phyloP scores from a whole-genome alignment of 2,797 vertebrate species.

The Peromyscus melanophrys region DNA sequence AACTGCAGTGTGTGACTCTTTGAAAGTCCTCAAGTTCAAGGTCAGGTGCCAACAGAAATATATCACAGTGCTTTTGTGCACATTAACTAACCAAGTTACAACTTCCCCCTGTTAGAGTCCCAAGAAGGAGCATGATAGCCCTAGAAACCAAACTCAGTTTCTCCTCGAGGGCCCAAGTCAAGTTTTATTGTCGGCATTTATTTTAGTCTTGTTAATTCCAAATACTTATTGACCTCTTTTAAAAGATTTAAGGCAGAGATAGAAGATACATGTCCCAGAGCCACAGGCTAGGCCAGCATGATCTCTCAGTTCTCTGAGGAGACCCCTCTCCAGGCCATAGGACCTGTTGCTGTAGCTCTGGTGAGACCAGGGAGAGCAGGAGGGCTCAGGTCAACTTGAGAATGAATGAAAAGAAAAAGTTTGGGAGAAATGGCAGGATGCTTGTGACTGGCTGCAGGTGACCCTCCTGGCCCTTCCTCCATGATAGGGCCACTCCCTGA shows the following conservation, averaged over 20 bases:
- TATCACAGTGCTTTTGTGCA: not conserved
- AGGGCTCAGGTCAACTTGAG: slow-evolving; percentile 23
- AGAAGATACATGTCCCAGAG: slow-evolving; percentile 54
- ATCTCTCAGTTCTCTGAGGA: not conserved
- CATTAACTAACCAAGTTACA: not conserved
- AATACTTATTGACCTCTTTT: slow-evolving; percentile 68
- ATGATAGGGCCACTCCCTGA: not conserved
- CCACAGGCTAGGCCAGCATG: slow-evolving; percentile 2
- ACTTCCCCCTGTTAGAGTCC: not conserved
- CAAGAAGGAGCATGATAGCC: not conserved
- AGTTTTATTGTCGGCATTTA: slow-evolving; percentile 75
- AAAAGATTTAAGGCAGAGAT: slow-evolving; percentile 82
- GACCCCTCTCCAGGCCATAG: not conserved
- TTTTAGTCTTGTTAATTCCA: slow-evolving; percentile 75
- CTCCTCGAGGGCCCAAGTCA: not conserved
- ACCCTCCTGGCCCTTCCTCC: slow-evolving; percentile 17
- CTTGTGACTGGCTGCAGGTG: not conserved
- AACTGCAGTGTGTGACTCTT: not conserved
- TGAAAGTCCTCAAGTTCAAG: slow-evolving; percentile 7
- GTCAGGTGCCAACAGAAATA: not conserved
- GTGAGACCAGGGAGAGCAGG: not conserved
- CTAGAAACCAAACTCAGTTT: slow-evolving; percentile 37
- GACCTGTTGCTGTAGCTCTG: not conserved
- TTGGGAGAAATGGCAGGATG: not conserved
- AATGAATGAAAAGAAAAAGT: slow-evolving; percentile 48